phyloP scores from a whole-genome alignment of 2,113 vertebrate species.

The Ochotona princeps region DNA sequence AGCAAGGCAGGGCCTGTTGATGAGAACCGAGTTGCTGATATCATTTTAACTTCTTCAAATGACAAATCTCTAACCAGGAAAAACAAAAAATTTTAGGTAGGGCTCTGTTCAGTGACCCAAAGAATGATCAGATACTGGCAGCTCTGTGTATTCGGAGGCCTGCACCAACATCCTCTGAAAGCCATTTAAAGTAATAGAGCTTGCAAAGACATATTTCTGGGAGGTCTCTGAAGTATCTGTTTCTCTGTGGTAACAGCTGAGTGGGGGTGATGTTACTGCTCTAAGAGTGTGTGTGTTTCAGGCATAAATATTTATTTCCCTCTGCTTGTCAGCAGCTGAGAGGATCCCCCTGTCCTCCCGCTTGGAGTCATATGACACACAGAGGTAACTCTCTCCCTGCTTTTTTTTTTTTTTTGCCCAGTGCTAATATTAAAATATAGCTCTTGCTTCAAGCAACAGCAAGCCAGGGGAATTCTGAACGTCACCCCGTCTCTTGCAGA shows the following conservation, averaged over 20 bases:
- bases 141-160: not conserved
- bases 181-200: not conserved
- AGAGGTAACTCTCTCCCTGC: not conserved
- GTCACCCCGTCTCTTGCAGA: not conserved
- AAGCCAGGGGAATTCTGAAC: not conserved
- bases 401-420: slow-evolving; percentile 27
- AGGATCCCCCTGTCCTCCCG: slow-evolving; percentile 15
- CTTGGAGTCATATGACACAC: not conserved
- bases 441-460: not conserved
- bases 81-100: not conserved
- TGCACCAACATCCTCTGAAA: slow-evolving; percentile 12
- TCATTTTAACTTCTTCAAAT: not conserved
- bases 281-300: not conserved
- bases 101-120: not conserved
- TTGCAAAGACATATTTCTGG: not conserved
- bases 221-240: not conserved
- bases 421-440: slow-evolving; percentile 10
- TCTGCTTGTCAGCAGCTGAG: slow-evolving; percentile 37
- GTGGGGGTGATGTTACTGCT: too few relatives aligned
- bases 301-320: slow-evolving; percentile 20
- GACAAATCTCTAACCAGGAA: not conserved
- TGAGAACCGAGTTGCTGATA: not conserved
- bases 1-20: not conserved
- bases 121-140: slow-evolving; percentile 17
- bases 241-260: not conserved